Percentiles rank a stretch among this genome's conserved stretches.
These are phyloP conservation scores for Esox masquinongy DNA, from an alignment of 2,797 vertebrate genomes.

Conservation along the genomic window DNA sequence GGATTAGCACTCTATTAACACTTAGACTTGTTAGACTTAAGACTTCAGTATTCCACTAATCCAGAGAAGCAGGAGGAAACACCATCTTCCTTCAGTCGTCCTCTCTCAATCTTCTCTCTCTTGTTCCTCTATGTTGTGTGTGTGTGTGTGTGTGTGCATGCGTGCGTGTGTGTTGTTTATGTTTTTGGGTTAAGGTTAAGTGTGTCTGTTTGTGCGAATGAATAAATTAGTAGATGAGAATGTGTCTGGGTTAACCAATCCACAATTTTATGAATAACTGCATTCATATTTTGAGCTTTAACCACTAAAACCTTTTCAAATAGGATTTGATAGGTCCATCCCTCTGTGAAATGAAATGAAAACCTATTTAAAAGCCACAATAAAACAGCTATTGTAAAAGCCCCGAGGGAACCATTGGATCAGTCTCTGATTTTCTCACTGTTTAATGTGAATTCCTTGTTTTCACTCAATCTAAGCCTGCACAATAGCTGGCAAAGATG, in stretches of 20 bases:
- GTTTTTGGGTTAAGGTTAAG: too few species aligned
- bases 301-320: neutral
- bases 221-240: neutral
- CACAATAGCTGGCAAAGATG: neutral
- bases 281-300: neutral
- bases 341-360: slow-evolving; percentile 2
- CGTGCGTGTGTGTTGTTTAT: neutral
- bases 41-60: neutral
- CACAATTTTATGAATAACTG: neutral
- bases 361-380: neutral
- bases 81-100: neutral
- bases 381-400: neutral
- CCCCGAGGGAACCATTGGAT: neutral
- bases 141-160: neutral
- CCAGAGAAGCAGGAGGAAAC: neutral
- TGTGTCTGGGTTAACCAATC: neutral
- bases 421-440: neutral
- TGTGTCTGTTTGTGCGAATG: neutral
- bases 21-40: neutral
- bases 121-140: too few species aligned
- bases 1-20: neutral
- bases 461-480: neutral
- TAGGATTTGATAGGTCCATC: neutral
- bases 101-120: neutral
- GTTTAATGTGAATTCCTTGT: neutral